These are phyloP conservation scores for Maconellicoccus hirsutus DNA, from an alignment of 1,140 invertebrate species.

Conservation along the genomic window DNA sequence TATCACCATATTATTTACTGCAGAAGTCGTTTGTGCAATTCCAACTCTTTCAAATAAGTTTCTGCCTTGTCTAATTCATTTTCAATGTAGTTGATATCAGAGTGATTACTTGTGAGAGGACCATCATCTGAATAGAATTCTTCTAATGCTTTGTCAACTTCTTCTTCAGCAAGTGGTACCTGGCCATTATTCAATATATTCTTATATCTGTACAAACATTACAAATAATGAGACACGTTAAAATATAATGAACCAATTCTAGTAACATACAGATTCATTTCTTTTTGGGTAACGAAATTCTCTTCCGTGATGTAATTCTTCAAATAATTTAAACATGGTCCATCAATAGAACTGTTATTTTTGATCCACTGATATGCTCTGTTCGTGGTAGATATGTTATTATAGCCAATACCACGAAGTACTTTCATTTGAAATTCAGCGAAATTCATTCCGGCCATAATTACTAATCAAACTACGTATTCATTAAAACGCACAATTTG, in stretches of 20 bases:
- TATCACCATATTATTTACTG: neutral
- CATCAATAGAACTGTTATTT: neutral
- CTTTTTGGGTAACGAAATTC: neutral
- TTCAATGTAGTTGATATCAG: neutral
- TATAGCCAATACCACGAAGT: neutral
- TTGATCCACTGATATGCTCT: neutral
- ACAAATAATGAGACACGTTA: neutral
- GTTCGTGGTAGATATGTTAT: neutral
- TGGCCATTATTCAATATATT: neutral
- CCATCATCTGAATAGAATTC: neutral
- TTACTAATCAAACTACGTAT: neutral
- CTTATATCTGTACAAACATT: neutral
- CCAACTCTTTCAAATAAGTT: neutral
- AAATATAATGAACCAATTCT: neutral
- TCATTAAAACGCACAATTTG: too few relatives aligned
- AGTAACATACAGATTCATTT: neutral
- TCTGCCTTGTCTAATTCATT: neutral
- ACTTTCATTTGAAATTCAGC: neutral
- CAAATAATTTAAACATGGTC: neutral
- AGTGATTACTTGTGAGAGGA: neutral
- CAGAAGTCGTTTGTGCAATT: neutral
- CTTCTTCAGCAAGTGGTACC: neutral
- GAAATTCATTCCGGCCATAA: neutral
- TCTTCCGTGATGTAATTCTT: neutral
- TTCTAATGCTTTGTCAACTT: neutral